Evolutionary conservation across 2,888 invertebrate species (phyloP).

Genomic region (Rhagium mordax): DNA sequence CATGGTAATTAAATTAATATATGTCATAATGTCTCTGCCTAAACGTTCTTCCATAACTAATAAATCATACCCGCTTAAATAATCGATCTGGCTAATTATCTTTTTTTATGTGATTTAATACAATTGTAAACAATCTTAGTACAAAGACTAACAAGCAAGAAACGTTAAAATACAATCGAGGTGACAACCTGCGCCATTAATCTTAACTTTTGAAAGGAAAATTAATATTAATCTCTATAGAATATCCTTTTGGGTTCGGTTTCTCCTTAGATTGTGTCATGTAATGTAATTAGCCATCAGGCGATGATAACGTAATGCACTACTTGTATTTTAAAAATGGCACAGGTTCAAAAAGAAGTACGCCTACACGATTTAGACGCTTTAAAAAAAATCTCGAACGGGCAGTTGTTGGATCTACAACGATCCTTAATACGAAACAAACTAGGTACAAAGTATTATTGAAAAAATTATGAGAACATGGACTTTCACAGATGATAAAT

Average conservation of each 20-base stretch:
- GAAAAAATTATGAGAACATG: too few relatives aligned
- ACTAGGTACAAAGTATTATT: too few relatives aligned
- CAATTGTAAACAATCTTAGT: conserved; percentile 3
- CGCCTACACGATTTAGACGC: not conserved
- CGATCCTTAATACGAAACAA: too few relatives aligned
- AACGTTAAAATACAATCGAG: not conserved
- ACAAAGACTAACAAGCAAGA: conserved; percentile 16
- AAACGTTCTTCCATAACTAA: not conserved
- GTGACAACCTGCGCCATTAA: conserved; percentile 22
- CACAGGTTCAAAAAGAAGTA: not conserved
- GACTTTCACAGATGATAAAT: too few relatives aligned
- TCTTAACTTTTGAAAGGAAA: conserved; percentile 3
- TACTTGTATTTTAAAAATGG: not conserved
- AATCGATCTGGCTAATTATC: conserved; percentile 1
- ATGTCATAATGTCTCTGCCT: not conserved
- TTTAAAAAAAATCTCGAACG: too few relatives aligned
- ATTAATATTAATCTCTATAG: conserved; percentile 25
- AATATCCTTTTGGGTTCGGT: not conserved
- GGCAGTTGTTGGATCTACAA: too few relatives aligned
- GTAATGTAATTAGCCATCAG: conserved; percentile 14
- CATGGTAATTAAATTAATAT: not conserved
- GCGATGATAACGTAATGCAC: not conserved
- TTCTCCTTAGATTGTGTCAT: not conserved
- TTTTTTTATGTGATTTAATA: not conserved
- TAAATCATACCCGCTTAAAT: not conserved